Conservation (phyloP, 1,140 invertebrate species). For the Tetragnatha versicolor region DNA sequence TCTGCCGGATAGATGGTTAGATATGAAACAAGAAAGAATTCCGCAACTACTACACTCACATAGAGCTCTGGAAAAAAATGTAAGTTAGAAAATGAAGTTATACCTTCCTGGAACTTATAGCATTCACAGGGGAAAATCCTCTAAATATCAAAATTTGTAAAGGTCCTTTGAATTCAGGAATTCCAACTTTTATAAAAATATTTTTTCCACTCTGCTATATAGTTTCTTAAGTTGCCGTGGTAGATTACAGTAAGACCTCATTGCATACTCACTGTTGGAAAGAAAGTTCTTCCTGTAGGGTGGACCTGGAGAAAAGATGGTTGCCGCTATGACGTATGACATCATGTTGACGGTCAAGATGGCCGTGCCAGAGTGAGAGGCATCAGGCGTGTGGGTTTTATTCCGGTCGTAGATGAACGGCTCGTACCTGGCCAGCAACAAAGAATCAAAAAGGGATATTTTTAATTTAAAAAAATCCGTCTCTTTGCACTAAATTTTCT, state of each 20-base stretch:
- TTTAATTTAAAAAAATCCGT: no score
- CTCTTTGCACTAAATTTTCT: no score
- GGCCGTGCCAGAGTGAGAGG: constrained; percentile 56
- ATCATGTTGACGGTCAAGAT: constrained; percentile 58
- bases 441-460: no score
- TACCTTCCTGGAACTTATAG: background rate
- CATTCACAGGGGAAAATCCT: background rate
- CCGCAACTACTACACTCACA: constrained; percentile 42
- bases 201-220: no score
- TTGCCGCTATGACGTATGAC: constrained; percentile 59
- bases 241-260: no score
- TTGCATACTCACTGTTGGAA: constrained; percentile 42
- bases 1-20: constrained; percentile 56
- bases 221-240: no score
- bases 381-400: constrained; percentile 19
- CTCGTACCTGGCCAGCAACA: constrained; percentile 57
- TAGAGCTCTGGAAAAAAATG: constrained; percentile 35
- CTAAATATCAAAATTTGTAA: background rate
- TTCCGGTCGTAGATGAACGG: constrained; percentile 54
- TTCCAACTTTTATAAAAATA: background rate
- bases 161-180: background rate
- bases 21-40: constrained; percentile 53
- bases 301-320: constrained; percentile 60
- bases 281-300: constrained; percentile 58
- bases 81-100: no score